phyloP scores from a whole-genome alignment of 2,797 vertebrate genomes.

The Leucoraja ocellata region DNA sequence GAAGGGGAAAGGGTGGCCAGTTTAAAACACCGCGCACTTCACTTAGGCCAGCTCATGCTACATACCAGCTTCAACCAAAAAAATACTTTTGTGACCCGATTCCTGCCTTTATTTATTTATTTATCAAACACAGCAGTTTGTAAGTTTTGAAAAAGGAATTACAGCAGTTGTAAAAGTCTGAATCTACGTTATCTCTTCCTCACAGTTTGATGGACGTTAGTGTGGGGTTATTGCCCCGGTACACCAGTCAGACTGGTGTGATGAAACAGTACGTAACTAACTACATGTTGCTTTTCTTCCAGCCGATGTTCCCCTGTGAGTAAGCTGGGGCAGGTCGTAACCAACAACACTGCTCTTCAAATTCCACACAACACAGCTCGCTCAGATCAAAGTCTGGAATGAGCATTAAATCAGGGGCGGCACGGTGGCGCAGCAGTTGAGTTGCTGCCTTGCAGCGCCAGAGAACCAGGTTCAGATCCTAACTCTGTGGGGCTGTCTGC shows the following conservation, averaged over 20 bases:
- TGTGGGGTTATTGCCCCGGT: neutral
- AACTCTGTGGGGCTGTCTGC: too few species aligned
- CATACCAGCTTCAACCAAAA: neutral
- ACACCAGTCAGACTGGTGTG: neutral
- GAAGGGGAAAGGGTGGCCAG: neutral
- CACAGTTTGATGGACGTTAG: neutral
- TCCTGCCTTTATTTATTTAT: neutral
- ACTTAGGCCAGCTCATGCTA: neutral
- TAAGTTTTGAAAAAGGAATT: neutral
- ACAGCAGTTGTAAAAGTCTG: neutral
- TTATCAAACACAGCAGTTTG: neutral
- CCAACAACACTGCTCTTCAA: neutral
- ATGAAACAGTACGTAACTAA: neutral
- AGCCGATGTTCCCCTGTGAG: neutral
- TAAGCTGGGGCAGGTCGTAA: neutral
- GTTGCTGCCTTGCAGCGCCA: too few species aligned
- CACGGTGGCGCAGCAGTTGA: too few species aligned
- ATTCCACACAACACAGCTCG: neutral
- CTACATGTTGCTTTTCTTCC: neutral
- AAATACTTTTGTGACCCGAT: neutral
- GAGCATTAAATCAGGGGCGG: too few species aligned
- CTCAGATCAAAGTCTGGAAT: neutral
- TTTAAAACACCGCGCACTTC: neutral
- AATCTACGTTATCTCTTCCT: neutral
- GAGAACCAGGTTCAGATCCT: too few species aligned